phyloP scores from a whole-genome alignment of 2,888 invertebrate genomes.

The Hydroisotoma schaefferi region DNA sequence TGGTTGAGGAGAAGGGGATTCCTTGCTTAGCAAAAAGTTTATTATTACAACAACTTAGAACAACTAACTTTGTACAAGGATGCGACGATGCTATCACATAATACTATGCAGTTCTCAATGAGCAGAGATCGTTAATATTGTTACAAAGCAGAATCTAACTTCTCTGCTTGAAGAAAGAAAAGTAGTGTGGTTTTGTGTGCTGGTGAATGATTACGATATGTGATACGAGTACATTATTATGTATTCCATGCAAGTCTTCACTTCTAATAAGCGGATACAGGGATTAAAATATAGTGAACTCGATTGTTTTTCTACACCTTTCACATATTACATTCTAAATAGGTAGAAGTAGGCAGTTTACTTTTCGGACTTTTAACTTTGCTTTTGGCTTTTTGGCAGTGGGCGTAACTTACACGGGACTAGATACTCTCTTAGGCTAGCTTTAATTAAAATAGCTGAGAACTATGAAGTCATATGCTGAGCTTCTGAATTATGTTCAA shows the following conservation, averaged over 20 bases:
- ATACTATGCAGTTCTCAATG: not conserved
- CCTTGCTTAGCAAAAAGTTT: too few relatives aligned
- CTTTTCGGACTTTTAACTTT: too few relatives aligned
- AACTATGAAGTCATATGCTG: not conserved
- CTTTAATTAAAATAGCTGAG: not conserved
- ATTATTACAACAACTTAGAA: too few relatives aligned
- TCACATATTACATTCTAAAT: not conserved
- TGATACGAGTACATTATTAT: constrained; percentile 1
- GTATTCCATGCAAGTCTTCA: not conserved
- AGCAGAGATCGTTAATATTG: not conserved
- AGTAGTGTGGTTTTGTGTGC: not conserved
- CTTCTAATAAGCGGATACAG: not conserved
- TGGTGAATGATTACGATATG: not conserved
- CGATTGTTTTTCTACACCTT: not conserved
- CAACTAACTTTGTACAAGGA: not conserved
- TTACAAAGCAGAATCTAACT: too few relatives aligned
- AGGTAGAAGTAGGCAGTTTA: not conserved
- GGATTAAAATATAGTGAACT: too few relatives aligned
- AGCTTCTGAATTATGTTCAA: not conserved
- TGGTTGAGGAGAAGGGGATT: too few relatives aligned
- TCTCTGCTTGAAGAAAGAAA: too few relatives aligned
- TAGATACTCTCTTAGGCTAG: not conserved
- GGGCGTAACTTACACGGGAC: not conserved
- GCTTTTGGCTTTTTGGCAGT: not conserved
- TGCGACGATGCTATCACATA: not conserved